Evolutionary conservation across 2,113 vertebrate species (phyloP).

Genomic region (Lycaon pictus): DNA sequence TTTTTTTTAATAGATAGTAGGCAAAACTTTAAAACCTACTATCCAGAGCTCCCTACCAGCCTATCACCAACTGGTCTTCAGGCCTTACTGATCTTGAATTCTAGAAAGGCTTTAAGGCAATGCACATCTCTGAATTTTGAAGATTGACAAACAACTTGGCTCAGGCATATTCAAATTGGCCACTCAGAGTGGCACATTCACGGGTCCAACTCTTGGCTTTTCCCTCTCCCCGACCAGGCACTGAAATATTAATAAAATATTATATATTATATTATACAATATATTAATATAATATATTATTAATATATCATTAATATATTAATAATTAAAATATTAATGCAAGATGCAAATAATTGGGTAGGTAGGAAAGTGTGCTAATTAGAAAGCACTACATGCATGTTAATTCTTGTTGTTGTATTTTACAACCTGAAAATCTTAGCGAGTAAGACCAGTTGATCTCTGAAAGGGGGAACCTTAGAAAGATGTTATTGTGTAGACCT

Average conservation of each 20-base stretch:
- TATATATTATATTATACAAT: no score
- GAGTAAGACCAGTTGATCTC: conserved; percentile 1
- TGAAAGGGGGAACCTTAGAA: background rate
- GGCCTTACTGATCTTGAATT: background rate
- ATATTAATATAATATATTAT: no score
- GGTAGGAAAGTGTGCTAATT: background rate
- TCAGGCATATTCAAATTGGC: background rate
- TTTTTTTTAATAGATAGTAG: background rate
- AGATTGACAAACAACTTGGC: background rate
- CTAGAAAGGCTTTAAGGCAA: background rate
- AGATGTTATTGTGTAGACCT: background rate
- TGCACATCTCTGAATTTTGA: background rate
- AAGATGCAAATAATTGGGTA: background rate
- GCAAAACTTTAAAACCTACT: background rate
- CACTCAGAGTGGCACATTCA: background rate
- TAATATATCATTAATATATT: no score
- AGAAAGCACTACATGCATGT: background rate
- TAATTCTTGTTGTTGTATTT: background rate
- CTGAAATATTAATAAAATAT: background rate
- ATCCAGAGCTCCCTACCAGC: background rate
- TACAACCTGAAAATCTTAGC: background rate
- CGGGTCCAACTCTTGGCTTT: background rate
- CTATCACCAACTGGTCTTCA: background rate
- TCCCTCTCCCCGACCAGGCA: background rate
- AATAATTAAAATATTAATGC: background rate